These are phyloP conservation scores for Adelphocoris suturalis DNA, from an alignment of 2,888 invertebrate genomes.

Conservation along the genomic window DNA sequence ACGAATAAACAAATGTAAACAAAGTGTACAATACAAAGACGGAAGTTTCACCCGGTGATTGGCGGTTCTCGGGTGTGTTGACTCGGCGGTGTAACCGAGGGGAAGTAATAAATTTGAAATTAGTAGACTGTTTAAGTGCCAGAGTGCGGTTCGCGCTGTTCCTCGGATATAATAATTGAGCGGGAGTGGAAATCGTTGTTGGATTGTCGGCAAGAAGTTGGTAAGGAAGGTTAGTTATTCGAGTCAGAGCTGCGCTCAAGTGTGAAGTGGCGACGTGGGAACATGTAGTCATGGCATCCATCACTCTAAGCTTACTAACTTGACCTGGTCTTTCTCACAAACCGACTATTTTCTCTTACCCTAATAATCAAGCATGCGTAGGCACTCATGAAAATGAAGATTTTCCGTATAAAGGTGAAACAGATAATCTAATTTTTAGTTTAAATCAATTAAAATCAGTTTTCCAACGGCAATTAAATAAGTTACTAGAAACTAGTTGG, in stretches of 20 bases:
- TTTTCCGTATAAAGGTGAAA: too few species aligned
- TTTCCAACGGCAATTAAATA: too few species aligned
- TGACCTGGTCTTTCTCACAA: too few species aligned
- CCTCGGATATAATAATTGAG: slow-evolving; percentile 1
- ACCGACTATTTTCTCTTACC: too few species aligned
- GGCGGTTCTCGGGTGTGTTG: neutral
- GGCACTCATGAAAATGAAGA: too few species aligned
- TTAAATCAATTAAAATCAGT: too few species aligned
- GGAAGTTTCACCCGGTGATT: slow-evolving; percentile 36
- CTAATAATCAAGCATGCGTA: too few species aligned
- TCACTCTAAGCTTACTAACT: neutral
- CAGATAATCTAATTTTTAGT: too few species aligned
- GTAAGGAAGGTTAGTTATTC: neutral
- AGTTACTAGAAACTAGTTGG: too few species aligned
- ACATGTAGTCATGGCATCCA: neutral
- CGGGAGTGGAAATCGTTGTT: neutral
- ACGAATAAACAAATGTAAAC: slow-evolving; percentile 11
- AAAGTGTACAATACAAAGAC: slow-evolving; percentile 20
- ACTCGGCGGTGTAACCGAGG: slow-evolving; percentile 29
- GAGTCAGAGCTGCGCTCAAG: neutral
- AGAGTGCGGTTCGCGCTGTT: neutral
- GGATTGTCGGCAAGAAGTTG: neutral
- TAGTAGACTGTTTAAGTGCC: neutral
- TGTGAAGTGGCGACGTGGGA: slow-evolving; percentile 10
- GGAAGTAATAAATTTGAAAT: slow-evolving; percentile 22